A percentile compares a stretch with the other conserved stretches of the same genome.
phyloP scores from a whole-genome alignment of 2,113 vertebrate genomes.

The Microtus richardsoni region DNA sequence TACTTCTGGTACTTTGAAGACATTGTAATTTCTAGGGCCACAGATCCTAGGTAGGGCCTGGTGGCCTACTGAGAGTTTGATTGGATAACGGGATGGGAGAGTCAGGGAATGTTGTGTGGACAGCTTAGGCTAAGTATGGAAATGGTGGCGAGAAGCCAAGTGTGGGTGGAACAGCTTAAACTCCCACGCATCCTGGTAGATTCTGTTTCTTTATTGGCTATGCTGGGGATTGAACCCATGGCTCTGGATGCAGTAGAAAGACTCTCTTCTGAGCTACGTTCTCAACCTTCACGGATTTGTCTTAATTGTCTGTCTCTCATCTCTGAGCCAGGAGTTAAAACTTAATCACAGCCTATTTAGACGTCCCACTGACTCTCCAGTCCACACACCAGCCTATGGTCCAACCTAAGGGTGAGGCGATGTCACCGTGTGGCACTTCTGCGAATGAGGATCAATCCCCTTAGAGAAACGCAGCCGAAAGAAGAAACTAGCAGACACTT shows the following conservation, averaged over 20 bases:
- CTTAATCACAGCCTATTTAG: not conserved
- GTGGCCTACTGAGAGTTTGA: not conserved
- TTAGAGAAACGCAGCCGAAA: not conserved
- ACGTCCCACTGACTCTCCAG: not conserved
- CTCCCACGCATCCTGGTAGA: not conserved
- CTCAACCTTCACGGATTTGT: not conserved
- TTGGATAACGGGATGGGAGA: not conserved
- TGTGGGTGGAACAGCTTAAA: not conserved
- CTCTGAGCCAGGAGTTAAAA: not conserved
- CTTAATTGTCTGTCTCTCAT: not conserved
- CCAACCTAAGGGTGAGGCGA: not conserved
- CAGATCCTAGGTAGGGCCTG: not conserved
- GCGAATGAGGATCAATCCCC: not conserved
- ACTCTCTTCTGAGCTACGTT: not conserved
- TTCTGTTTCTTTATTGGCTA: not conserved
- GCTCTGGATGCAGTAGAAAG: not conserved
- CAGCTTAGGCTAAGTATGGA: not conserved
- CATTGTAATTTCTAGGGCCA: not conserved
- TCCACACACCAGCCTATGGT: not conserved
- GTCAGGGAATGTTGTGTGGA: not conserved
- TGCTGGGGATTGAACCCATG: not conserved
- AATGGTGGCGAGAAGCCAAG: not conserved
- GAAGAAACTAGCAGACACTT: not conserved
- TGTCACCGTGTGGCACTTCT: not conserved
- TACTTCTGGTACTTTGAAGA: not conserved